Evolutionary conservation across 2,113 vertebrate species (phyloP).

Genomic region (Osmerus eperlanus): DNA sequence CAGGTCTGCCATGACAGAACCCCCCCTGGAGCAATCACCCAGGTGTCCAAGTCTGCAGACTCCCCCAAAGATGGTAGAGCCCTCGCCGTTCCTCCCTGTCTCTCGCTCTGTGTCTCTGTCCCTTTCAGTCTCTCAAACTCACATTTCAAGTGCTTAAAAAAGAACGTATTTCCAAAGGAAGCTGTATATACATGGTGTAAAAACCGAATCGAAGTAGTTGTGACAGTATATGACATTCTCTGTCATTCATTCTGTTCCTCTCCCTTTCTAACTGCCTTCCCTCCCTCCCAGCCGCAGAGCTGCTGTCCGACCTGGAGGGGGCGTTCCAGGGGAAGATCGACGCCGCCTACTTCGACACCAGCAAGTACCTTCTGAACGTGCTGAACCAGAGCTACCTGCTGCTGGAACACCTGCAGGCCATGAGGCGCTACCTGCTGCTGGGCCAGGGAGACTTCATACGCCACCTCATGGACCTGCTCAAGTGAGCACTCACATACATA

Average conservation of each 20-base stretch:
- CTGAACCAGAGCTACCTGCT: constrained; percentile 92
- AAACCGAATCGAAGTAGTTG: neutral
- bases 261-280: neutral
- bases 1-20: constrained; percentile 96
- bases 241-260: neutral
- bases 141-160: neutral
- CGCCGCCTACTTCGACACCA: constrained; percentile 94
- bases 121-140: neutral
- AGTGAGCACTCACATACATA: constrained; percentile 72
- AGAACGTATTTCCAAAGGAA: neutral
- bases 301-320: constrained; percentile 93
- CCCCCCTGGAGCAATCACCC: constrained; percentile 84
- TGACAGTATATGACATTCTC: too few relatives aligned
- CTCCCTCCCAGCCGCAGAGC: constrained; percentile 77
- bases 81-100: neutral
- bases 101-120: neutral
- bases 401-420: constrained; percentile 95
- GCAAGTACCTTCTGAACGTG: constrained; percentile 91
- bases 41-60: constrained; percentile 81
- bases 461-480: constrained; percentile 97
- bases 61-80: constrained; percentile 86
- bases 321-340: constrained; percentile 96
- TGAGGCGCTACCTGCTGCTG: constrained; percentile 94
- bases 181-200: neutral
- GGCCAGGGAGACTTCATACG: constrained; percentile 98